Evolutionary conservation across 2,888 invertebrate genomes (phyloP).

Genomic region (Hyalella azteca): DNA sequence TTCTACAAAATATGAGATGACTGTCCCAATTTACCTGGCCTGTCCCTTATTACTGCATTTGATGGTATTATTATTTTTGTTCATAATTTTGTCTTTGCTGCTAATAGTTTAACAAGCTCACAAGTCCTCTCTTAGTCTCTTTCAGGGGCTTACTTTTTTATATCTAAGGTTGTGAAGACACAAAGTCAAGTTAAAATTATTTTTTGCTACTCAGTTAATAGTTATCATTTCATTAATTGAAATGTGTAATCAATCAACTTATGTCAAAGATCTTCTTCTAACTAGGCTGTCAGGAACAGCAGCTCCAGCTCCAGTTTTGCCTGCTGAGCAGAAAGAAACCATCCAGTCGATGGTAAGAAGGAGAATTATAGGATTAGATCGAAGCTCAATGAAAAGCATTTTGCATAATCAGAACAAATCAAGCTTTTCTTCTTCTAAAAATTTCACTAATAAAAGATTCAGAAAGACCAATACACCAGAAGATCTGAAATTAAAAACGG

Average conservation of each 20-base stretch:
- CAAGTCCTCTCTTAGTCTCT: no score
- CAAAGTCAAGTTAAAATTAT: no score
- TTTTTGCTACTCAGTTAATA: no score
- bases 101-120: no score
- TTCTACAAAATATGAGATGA: no score
- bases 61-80: no score
- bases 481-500: background rate
- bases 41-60: no score
- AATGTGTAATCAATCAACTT: background rate
- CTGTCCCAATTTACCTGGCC: no score
- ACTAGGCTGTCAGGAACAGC: background rate
- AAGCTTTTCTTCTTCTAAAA: background rate
- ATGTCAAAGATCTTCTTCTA: background rate
- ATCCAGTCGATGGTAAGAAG: slow-evolving; percentile 15
- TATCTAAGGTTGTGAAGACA: no score
- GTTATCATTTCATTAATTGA: background rate
- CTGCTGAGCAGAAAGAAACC: background rate
- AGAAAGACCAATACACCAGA: background rate
- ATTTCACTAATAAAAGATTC: background rate
- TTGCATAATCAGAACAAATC: background rate
- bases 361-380: slow-evolving; percentile 7
- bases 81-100: no score
- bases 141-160: no score
- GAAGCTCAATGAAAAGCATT: background rate
- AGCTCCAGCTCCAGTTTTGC: background rate